Evolutionary conservation across 1,140 invertebrate species (phyloP), one percentile per base, ranked within the genome.

Genomic region (Aradophagus sp.): DNA sequence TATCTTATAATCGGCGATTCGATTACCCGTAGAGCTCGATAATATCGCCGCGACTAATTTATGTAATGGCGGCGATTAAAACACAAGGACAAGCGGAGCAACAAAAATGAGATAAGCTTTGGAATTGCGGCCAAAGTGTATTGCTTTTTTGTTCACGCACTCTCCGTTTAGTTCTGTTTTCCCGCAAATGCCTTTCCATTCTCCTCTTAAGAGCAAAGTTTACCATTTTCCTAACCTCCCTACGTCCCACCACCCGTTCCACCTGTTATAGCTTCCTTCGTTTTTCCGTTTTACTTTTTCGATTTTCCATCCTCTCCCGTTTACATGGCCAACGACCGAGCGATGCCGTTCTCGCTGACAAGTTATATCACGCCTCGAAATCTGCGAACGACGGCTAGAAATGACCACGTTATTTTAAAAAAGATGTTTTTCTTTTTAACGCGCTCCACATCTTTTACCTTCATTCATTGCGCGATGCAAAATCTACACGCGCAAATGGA

Each of bases 371-470:
- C 53, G 38, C 47, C 53, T 53, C 23, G 53, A 67, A 67, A 67
- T 67, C 63, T 67, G 45, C 41, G 39, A 67, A 59, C 47, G 47
- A 67, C 63, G 45, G 53, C 38, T 59, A 59, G 55, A 59, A 67
- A 67, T 67, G 53, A 67, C 53, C 55, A 59, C 23, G 45, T 67
- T 67, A 59, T 67, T 67, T 59, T 26, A 23, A 44, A 68, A 68
- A 59, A 59, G 16, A 50, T 53, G 27, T 66, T 66, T 56, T 39
- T 50, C 42, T 17, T 62, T 52, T 62, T 52, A 62, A n/a, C n/a
- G n/a, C n/a, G n/a, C n/a, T n/a, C n/a, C n/a, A n/a, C n/a, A n/a
- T n/a, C n/a, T n/a, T n/a, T n/a, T n/a, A n/a, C n/a, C n/a, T 55
- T 44, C 38, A 29, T 52, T 52, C 48, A 52, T 52, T 52, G 48